Evolutionary conservation across 2,113 vertebrate genomes (phyloP), one percentile per base, ranked within the genome.

Genomic region (Odocoileus virginianus): DNA sequence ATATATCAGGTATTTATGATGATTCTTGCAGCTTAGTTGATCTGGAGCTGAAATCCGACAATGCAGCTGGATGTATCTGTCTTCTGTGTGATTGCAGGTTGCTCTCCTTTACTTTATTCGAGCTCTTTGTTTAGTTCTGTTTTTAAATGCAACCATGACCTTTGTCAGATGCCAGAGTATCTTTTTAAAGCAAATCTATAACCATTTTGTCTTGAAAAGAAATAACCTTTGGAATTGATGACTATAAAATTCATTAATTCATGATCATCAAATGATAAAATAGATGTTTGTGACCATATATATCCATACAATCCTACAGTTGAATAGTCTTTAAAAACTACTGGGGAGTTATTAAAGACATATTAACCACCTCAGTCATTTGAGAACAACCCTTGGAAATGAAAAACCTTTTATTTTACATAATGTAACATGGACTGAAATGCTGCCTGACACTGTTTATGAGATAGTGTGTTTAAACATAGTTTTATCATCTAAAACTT

Each of bases 1-100:
- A 30, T 94, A 13, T 97, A 88, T 96, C 93, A 98, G 89, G 85
- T 98, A 97, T 97, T 97, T 98, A 96, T 92, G 71, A 98, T 84
- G 95, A 97, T 91, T 98, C 55, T 74, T 98, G 85, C 71, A 98
- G 92, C 82, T 87, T 97, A 52, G 89, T 98, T 99, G 97, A 97
- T 98, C 94, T 95, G 43, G 27, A 97, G 79, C 83, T 98, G 97
- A 98, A 98, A 97, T 97, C 82, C 95, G 93, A 97, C 98, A 98
- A 88, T 74, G 81, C 79, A 96, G 7, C 57, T 88, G 97, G 96
- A 98, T 97, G 36, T 86, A 92, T 95, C 84, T 97, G 91, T 98
- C 95, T 98, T 95, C n/a, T 94, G 17, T 52, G 60, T 96, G 97
- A 97, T 88, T 97, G 78, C 57, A 96, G 57, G 54, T 94, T 95